Percentiles rank a stretch among this genome's conserved stretches.
phyloP scores from a whole-genome alignment of 2,113 vertebrate species.

The Clarias gariepinus region DNA sequence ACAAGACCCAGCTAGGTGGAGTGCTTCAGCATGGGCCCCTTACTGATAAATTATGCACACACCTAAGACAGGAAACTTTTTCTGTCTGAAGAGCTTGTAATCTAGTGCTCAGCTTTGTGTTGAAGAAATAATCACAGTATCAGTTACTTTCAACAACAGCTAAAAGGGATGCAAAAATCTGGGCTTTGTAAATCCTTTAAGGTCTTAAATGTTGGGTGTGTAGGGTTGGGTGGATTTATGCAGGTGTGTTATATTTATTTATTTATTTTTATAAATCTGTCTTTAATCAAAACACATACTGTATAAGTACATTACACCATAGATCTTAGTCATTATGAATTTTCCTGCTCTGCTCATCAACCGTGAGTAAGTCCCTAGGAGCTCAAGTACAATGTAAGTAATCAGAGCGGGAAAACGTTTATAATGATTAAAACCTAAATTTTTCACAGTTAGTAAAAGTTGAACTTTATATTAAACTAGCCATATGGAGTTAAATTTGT shows the following conservation, averaged over 20 bases:
- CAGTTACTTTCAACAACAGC: not conserved
- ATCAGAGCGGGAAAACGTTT: too few relatives aligned
- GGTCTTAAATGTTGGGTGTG: not conserved
- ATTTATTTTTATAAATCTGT: too few relatives aligned
- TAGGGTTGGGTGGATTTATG: not conserved
- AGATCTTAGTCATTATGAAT: too few relatives aligned
- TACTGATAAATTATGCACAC: slow-evolving; percentile 8
- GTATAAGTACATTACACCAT: too few relatives aligned
- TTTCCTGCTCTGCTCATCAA: too few relatives aligned
- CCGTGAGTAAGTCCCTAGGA: too few relatives aligned
- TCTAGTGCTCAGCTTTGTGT: slow-evolving; percentile 6
- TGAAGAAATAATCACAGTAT: not conserved
- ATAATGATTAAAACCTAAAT: too few relatives aligned
- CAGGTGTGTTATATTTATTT: not conserved
- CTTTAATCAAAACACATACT: too few relatives aligned
- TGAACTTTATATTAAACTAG: too few relatives aligned
- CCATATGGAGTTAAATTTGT: too few relatives aligned
- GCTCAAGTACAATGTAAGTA: too few relatives aligned
- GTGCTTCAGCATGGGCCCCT: not conserved
- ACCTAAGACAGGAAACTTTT: slow-evolving; percentile 3
- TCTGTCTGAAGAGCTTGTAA: not conserved
- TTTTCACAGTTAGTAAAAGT: too few relatives aligned
- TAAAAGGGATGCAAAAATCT: not conserved
- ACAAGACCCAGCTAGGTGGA: not conserved
- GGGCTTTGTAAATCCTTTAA: not conserved